Evolutionary conservation across 2,888 invertebrate genomes (phyloP).

Genomic region (Cacoxenus indagator): DNA sequence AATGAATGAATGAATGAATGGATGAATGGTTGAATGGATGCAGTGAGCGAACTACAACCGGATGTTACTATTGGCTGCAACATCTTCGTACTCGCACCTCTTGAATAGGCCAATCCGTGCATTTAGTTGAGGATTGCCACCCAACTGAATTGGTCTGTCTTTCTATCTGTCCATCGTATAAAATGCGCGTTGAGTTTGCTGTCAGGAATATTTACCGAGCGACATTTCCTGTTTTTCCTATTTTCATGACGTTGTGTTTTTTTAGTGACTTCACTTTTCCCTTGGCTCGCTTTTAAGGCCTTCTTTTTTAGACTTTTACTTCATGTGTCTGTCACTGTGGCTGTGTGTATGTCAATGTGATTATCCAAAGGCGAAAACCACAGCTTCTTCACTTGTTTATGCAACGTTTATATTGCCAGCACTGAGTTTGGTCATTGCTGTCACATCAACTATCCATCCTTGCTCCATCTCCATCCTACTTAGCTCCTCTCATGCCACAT

Average conservation of each 20-base stretch:
- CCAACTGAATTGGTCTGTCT: too few species aligned
- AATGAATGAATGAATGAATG: constrained; percentile 11
- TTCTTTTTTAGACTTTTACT: background rate
- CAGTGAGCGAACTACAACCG: constrained; percentile 18
- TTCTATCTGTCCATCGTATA: too few species aligned
- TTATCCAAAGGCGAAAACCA: constrained; percentile 56
- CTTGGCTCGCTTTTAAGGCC: constrained; percentile 38
- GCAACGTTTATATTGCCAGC: background rate
- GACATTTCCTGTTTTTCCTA: constrained; percentile 32
- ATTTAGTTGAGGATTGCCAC: background rate
- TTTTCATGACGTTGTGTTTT: constrained; percentile 51
- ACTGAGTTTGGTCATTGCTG: background rate
- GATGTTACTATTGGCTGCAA: background rate
- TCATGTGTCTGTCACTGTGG: background rate
- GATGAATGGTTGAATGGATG: background rate
- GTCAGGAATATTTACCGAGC: constrained; percentile 17
- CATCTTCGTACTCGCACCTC: background rate
- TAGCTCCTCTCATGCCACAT: background rate
- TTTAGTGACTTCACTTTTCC: constrained; percentile 2
- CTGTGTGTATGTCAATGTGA: constrained; percentile 42
- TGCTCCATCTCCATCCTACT: background rate
- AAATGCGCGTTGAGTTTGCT: background rate
- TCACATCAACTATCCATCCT: background rate
- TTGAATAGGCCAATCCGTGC: background rate
- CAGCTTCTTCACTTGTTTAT: constrained; percentile 38